Evolutionary conservation across 2,888 invertebrate species (phyloP).

Genomic region (Cephus spinipes): DNA sequence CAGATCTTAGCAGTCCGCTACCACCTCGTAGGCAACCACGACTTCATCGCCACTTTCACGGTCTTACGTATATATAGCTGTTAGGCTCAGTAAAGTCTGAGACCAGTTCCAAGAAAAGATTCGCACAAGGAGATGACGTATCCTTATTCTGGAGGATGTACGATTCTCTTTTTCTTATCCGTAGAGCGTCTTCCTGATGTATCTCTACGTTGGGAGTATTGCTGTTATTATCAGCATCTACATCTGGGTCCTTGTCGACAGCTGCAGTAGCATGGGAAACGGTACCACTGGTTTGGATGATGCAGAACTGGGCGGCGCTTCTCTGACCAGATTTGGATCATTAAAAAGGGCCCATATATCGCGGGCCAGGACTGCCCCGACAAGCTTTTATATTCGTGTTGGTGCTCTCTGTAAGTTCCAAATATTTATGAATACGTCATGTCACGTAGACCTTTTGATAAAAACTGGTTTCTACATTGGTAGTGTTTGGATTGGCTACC

Average conservation of each 20-base stretch:
- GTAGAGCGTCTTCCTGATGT: constrained; percentile 69
- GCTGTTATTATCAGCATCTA: constrained; percentile 70
- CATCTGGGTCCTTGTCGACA: constrained; percentile 69
- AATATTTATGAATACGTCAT: not conserved
- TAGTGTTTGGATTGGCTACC: constrained; percentile 71
- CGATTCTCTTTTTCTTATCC: not conserved
- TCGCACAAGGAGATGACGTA: not conserved
- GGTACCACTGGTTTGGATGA: constrained; percentile 54
- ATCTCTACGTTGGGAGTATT: constrained; percentile 70
- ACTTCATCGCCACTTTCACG: not conserved
- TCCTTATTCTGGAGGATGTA: not conserved
- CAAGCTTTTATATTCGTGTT: constrained; percentile 70
- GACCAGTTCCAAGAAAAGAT: not conserved
- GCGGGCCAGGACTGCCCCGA: constrained; percentile 66
- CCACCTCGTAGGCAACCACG: not conserved
- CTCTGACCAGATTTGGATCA: constrained; percentile 68
- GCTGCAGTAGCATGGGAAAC: constrained; percentile 65
- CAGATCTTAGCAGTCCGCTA: constrained; percentile 12
- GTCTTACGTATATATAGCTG: not conserved
- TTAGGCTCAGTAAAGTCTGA: not conserved
- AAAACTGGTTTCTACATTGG: constrained; percentile 12
- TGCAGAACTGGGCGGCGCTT: constrained; percentile 65
- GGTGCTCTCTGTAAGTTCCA: constrained; percentile 67
- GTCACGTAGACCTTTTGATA: not conserved
- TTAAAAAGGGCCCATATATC: constrained; percentile 70